phyloP scores from a whole-genome alignment of 2,888 invertebrate genomes.

The Ganaspis brasiliensis region DNA sequence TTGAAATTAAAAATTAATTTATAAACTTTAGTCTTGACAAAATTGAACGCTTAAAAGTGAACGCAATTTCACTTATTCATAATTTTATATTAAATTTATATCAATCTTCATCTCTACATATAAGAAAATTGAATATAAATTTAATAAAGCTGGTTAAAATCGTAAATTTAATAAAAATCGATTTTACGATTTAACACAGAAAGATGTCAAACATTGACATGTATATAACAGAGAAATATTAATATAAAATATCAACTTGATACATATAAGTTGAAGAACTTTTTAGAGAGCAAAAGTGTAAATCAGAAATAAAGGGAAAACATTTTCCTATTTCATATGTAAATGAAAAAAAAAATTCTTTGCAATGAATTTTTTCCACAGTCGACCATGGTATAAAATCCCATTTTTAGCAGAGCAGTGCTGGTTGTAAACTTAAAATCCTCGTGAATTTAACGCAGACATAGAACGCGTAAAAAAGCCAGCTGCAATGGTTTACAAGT shows the following conservation, averaged over 20 bases:
- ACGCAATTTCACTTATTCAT: no score
- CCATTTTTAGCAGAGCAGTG: not conserved
- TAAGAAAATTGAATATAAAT: no score
- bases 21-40: no score
- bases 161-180: no score
- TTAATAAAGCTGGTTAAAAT: no score
- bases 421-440: conserved; percentile 20
- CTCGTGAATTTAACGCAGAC: conserved; percentile 13
- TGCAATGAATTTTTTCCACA: conserved; percentile 2
- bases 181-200: no score
- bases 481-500: conserved; percentile 30
- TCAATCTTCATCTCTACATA: no score
- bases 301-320: conserved; percentile 1
- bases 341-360: conserved; percentile 2
- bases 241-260: not conserved
- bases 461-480: conserved; percentile 5
- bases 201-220: no score
- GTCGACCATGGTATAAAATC: conserved; percentile 1
- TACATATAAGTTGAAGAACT: not conserved
- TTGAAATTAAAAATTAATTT: no score
- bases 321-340: conserved; percentile 10
- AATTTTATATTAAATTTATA: no score
- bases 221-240: not conserved
- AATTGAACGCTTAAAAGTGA: no score
- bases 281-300: not conserved